phyloP scores from a whole-genome alignment of 2,113 vertebrate genomes.

The Microcebus jonahi region DNA sequence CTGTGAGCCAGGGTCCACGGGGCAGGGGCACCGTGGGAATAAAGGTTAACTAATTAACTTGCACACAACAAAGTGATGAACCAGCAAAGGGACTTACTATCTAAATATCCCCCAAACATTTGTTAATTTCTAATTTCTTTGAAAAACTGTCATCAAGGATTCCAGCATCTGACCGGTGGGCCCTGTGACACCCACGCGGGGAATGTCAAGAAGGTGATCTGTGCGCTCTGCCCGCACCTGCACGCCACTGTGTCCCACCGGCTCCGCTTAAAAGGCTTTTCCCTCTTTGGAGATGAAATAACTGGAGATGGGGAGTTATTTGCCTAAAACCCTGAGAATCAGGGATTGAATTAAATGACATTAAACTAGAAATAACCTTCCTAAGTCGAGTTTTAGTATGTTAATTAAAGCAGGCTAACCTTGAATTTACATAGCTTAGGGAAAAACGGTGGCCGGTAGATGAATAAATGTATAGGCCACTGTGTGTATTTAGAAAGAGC shows the following conservation, averaged over 20 bases:
- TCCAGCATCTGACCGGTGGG: neutral
- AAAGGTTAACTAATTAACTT: neutral
- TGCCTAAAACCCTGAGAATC: slow-evolving; percentile 76
- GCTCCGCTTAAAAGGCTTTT: neutral
- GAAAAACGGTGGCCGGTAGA: slow-evolving; percentile 42
- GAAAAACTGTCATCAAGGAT: neutral
- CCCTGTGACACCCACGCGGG: accelerated
- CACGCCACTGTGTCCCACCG: neutral
- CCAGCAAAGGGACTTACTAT: neutral
- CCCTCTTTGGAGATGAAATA: slow-evolving; percentile 54
- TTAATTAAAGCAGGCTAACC: slow-evolving; percentile 80
- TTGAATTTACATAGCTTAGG: slow-evolving; percentile 76
- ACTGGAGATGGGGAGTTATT: slow-evolving; percentile 61
- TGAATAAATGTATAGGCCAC: neutral
- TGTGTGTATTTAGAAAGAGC: neutral
- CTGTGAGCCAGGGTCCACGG: neutral
- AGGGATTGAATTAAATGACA: slow-evolving; percentile 78
- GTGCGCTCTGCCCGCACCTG: accelerated
- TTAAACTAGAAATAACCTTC: slow-evolving; percentile 80
- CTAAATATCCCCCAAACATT: neutral
- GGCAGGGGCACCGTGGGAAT: neutral
- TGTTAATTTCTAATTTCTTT: slow-evolving; percentile 19
- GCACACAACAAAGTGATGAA: neutral
- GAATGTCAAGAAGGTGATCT: neutral
- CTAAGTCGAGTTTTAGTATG: slow-evolving; percentile 77